phyloP scores from a whole-genome alignment of 1,140 invertebrate genomes.

The Chironomus tepperi region DNA sequence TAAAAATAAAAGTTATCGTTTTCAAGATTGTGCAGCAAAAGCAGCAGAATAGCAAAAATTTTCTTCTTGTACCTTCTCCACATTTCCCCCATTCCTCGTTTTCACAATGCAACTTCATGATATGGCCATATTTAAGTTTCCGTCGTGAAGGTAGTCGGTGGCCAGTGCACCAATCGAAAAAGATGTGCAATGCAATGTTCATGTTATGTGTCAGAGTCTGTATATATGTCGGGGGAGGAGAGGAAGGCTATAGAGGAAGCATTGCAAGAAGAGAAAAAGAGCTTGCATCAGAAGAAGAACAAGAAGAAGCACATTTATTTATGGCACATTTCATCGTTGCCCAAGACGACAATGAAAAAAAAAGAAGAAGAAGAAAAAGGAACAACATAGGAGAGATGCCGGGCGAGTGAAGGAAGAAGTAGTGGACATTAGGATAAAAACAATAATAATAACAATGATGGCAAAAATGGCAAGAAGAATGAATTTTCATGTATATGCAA shows the following conservation, averaged over 20 bases:
- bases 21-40: not conserved
- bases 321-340: slow-evolving; percentile 11
- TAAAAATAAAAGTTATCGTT: not conserved
- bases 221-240: too few relatives aligned
- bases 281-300: not conserved
- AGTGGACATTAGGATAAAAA: not conserved
- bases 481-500: too few relatives aligned
- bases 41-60: not conserved
- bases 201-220: not conserved
- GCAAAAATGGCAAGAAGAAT: too few relatives aligned
- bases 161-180: slow-evolving; percentile 11
- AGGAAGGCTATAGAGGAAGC: too few relatives aligned
- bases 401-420: not conserved
- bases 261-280: too few relatives aligned
- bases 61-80: not conserved
- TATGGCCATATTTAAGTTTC: not conserved
- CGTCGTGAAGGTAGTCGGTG: not conserved
- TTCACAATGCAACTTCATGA: not conserved
- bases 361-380: not conserved
- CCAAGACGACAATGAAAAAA: not conserved
- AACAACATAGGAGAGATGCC: not conserved
- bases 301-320: not conserved
- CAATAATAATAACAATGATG: not conserved
- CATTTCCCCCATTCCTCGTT: too few relatives aligned
- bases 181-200: not conserved